Evolutionary conservation across 37 sponge, comb jelly and placozoan species (phyloP).

Genomic region (Aplysina aerophoba): DNA sequence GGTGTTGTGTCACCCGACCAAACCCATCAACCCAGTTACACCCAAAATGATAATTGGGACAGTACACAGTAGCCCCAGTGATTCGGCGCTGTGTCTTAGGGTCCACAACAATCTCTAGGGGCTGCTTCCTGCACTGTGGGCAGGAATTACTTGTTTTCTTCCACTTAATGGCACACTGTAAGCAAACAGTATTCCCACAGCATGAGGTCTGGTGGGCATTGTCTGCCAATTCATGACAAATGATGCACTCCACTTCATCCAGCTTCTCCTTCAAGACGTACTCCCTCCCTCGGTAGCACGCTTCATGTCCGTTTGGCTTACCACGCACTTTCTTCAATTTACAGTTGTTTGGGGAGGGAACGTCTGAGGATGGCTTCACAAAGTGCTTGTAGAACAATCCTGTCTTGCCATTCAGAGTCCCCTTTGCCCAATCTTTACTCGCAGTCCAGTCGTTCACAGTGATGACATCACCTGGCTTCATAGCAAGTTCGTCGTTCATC

Average conservation of each 20-base stretch:
- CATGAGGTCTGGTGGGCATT: slow-evolving; percentile 1
- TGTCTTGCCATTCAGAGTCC: neutral
- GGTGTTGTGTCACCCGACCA: too few relatives aligned
- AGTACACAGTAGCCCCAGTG: neutral
- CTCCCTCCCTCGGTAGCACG: neutral
- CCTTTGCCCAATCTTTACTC: neutral
- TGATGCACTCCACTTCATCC: slow-evolving; percentile 26
- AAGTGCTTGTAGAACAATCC: neutral
- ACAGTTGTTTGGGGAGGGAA: too few relatives aligned
- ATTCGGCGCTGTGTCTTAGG: neutral
- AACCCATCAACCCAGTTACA: slow-evolving; percentile 2
- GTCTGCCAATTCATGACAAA: slow-evolving; percentile 11
- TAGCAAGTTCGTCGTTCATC: slow-evolving; percentile 14
- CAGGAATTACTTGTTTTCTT: neutral
- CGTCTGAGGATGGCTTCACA: neutral
- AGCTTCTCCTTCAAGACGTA: slow-evolving; percentile 1
- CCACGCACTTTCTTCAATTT: neutral
- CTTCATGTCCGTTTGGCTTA: neutral
- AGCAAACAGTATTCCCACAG: slow-evolving; percentile 9
- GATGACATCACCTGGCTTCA: slow-evolving; percentile 5
- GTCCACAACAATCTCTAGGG: neutral
- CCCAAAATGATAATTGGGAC: neutral
- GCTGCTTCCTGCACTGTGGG: neutral
- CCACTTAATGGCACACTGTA: neutral
- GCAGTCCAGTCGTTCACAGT: neutral